phyloP scores from a whole-genome alignment of 2,888 invertebrate species.

The Parnassius apollo region DNA sequence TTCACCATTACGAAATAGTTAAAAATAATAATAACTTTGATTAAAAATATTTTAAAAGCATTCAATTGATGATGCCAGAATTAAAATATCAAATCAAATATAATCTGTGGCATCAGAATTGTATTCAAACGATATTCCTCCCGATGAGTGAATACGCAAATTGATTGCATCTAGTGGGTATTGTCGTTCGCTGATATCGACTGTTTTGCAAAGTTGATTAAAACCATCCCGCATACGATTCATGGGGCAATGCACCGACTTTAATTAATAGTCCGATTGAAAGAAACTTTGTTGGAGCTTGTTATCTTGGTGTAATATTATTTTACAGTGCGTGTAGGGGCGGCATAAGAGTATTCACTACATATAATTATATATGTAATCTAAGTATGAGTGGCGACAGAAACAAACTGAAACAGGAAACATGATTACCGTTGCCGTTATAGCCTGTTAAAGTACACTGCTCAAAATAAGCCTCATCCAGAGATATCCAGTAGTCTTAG shows the following conservation, averaged over 20 bases:
- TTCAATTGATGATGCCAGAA: background rate
- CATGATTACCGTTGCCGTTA: too few species aligned
- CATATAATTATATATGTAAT: too few species aligned
- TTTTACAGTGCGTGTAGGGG: too few species aligned
- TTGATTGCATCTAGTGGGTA: conserved; percentile 55
- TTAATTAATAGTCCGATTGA: conserved; percentile 12
- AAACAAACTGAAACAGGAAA: too few species aligned
- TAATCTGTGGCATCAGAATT: conserved; percentile 26
- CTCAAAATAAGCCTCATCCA: too few species aligned
- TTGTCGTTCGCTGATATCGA: conserved; percentile 46
- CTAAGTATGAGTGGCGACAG: too few species aligned
- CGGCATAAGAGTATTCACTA: too few species aligned
- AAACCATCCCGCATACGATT: conserved; percentile 33
- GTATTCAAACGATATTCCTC: conserved; percentile 26
- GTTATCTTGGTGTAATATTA: background rate
- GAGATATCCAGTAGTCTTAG: too few species aligned
- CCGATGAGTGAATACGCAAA: conserved; percentile 60
- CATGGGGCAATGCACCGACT: conserved; percentile 13
- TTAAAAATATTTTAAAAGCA: too few species aligned
- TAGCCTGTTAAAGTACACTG: too few species aligned
- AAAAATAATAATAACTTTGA: too few species aligned
- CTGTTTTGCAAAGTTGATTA: conserved; percentile 56
- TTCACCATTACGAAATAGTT: too few species aligned
- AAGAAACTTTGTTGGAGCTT: conserved; percentile 1
- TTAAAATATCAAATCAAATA: conserved; percentile 19